Evolutionary conservation across 2,888 invertebrate genomes (phyloP), one percentile per base, ranked within the genome.

Genomic region (Pseudococcus longispinus): DNA sequence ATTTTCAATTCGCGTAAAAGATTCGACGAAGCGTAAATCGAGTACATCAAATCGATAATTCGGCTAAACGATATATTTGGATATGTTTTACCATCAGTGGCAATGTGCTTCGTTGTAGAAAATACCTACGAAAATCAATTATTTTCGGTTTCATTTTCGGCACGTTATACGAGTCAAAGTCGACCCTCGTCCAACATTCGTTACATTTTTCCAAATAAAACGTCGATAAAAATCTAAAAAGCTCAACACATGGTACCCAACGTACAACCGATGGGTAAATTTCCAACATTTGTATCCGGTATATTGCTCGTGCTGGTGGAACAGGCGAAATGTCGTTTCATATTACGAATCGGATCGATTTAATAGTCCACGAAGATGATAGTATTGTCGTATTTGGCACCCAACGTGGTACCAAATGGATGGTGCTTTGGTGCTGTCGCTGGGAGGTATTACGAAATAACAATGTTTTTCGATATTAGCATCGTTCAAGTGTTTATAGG

Each of bases 1-100:
- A 74, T 32, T 20, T 37, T 80, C 77, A 15, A 20, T 80, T 37
- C 42, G 77, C 51, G 51, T 70, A 70, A 51, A 13, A 32, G 42
- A 42, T 42, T 80, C 77, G 77, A 20, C 77, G 42, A 42, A 80
- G 77, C 77, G 77, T 80, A 80, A 80, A 80, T 80, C 77, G 1
- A 80, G 77, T 80, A 80, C 77, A 80, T 20, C 77, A 80, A 80
- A 80, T 80, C 77, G 77, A 80, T 80, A 80, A 80, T 42, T 80
- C 42, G 13, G 37, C 77, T 42, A n/a, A 42, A 80, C 77, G 77
- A 42, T 60, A 60, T 23, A 60, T 20, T 23, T 15, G 60, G 60
- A 32, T 74, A 74, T 80, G 23, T 80, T 80, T 42, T 18, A 80
- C 77, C 42, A 80, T 80, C 77, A 42, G 32, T 20, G 37, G 20